Conservation (phyloP, 2,797 vertebrate genomes). For the Dallia pectoralis region DNA sequence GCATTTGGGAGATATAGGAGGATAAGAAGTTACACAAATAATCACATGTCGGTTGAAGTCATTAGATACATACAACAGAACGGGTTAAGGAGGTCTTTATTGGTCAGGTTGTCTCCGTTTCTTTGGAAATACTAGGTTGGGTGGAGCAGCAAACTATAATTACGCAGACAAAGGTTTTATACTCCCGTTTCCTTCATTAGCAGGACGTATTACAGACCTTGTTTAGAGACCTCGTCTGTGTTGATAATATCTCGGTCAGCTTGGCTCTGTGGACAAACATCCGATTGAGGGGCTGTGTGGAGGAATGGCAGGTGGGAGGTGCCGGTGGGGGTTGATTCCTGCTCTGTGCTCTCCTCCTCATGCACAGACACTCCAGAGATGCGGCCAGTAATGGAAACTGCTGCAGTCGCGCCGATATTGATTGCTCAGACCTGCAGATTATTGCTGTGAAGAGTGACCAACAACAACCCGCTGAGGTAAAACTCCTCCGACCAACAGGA, state of each 20-base stretch:
- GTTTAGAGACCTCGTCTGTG: constrained; percentile 1
- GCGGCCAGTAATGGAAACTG: constrained; percentile 73
- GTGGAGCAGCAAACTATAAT: constrained; percentile 23
- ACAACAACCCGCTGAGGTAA: constrained; percentile 71
- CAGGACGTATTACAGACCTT: background rate
- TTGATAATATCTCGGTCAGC: constrained; percentile 4
- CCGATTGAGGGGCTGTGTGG: constrained; percentile 35
- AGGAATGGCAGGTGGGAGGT: constrained; percentile 41
- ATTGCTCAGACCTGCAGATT: constrained; percentile 78
- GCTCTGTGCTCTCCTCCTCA: constrained; percentile 66
- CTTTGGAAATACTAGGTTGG: constrained; percentile 41
- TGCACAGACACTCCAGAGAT: constrained; percentile 74
- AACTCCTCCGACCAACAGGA: constrained; percentile 67
- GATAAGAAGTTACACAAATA: background rate
- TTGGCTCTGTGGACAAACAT: constrained; percentile 16
- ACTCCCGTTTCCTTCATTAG: background rate
- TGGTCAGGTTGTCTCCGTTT: constrained; percentile 3
- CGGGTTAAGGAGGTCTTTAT: background rate
- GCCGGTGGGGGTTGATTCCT: constrained; percentile 60
- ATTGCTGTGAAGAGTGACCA: constrained; percentile 81
- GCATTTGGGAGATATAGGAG: background rate
- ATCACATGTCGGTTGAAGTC: background rate
- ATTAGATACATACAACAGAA: background rate
- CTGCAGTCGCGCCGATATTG: constrained; percentile 73
- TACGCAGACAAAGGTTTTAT: background rate